These are phyloP conservation scores for Capra hircus DNA, from an alignment of 2,113 vertebrate species.

Conservation along the genomic window DNA sequence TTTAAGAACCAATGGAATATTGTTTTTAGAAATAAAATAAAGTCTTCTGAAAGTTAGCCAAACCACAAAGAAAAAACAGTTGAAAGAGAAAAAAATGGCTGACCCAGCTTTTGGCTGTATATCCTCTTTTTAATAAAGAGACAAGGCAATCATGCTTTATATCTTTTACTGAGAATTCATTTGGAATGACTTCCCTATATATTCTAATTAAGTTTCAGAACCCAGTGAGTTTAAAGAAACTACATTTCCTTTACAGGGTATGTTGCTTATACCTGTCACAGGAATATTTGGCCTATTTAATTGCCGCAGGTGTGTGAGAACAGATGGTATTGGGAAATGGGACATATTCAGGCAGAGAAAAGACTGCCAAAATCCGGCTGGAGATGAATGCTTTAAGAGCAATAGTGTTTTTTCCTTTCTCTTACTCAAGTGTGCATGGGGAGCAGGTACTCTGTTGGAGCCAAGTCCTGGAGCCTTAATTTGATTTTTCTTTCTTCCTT, in stretches of 20 bases:
- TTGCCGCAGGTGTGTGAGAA: conserved; percentile 30
- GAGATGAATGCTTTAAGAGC: neutral
- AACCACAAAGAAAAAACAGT: neutral
- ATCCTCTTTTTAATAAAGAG: neutral
- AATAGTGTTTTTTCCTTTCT: neutral
- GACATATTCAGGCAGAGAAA: neutral
- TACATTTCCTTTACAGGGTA: neutral
- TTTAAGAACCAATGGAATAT: neutral
- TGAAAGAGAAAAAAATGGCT: neutral
- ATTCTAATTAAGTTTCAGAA: neutral
- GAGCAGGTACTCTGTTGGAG: neutral
- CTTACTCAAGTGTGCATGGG: neutral
- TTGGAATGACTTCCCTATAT: neutral
- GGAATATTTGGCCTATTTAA: conserved; percentile 2
- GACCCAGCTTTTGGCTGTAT: neutral
- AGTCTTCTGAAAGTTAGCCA: neutral
- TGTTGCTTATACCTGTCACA: neutral
- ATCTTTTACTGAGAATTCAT: neutral
- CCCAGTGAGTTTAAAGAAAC: neutral
- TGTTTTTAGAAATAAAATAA: neutral
- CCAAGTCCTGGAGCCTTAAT: neutral
- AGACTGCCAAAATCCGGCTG: neutral
- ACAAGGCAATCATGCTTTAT: neutral
- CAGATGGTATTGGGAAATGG: conserved; percentile 1
- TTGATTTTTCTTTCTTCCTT: neutral